A percentile compares a stretch with the other conserved stretches of the same genome.
phyloP scores from a whole-genome alignment of 1,140 invertebrate genomes.

The Zaprionus nigranus region DNA sequence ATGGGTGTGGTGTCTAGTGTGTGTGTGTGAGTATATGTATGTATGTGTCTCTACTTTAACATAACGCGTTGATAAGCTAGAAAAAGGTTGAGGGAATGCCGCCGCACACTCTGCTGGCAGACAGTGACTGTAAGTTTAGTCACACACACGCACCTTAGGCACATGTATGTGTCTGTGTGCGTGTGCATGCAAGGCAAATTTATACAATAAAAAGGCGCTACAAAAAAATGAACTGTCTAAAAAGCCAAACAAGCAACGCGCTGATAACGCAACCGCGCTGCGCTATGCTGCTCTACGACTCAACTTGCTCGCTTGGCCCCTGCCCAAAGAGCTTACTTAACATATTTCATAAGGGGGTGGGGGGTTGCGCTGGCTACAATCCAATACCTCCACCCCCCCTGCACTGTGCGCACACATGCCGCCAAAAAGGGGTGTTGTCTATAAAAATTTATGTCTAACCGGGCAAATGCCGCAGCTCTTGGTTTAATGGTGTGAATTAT shows the following conservation, averaged over 20 bases:
- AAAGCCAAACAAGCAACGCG: constrained; percentile 56
- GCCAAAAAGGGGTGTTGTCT: constrained; percentile 64
- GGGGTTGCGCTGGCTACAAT: too few relatives aligned
- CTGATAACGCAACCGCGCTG: constrained; percentile 60
- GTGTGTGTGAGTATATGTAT: neutral
- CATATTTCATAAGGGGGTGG: constrained; percentile 54
- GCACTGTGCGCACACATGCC: neutral
- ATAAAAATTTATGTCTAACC: constrained; percentile 78
- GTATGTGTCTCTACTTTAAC: constrained; percentile 56
- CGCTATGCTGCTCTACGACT: neutral
- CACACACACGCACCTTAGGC: neutral
- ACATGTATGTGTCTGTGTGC: neutral
- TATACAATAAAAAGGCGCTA: constrained; percentile 43
- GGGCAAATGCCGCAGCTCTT: constrained; percentile 74
- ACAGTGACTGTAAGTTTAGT: constrained; percentile 46
- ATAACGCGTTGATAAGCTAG: constrained; percentile 74
- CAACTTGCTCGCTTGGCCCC: constrained; percentile 22
- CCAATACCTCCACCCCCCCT: neutral
- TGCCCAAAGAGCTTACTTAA: constrained; percentile 63
- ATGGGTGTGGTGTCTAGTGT: neutral
- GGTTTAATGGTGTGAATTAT: constrained; percentile 83
- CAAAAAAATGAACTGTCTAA: constrained; percentile 53
- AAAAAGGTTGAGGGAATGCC: constrained; percentile 59
- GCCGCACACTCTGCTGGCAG: constrained; percentile 27
- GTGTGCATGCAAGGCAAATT: constrained; percentile 40